These are phyloP conservation scores for Tetheella fluctuosa DNA, from an alignment of 2,888 invertebrate genomes.

Conservation along the genomic window DNA sequence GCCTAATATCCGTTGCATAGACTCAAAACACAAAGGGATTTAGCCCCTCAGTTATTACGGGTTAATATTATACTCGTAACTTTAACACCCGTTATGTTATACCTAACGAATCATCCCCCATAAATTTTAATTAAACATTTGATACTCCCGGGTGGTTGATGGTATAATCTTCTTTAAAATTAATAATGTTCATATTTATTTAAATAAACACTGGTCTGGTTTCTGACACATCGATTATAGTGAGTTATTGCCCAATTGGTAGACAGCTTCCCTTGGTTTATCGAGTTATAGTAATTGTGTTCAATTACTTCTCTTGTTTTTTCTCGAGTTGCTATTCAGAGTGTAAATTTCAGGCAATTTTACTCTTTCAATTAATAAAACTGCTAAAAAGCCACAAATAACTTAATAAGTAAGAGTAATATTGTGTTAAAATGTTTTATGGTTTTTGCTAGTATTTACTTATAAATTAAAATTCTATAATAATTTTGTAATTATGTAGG, in stretches of 20 bases:
- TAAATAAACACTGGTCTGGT: constrained; percentile 24
- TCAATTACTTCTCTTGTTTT: not conserved
- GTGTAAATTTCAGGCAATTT: not conserved
- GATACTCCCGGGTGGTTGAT: constrained; percentile 51
- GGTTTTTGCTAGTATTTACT: too few species aligned
- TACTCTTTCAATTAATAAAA: too few species aligned
- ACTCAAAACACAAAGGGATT: constrained; percentile 56
- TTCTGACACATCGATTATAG: constrained; percentile 25
- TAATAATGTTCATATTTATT: constrained; percentile 48
- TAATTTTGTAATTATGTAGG: too few species aligned
- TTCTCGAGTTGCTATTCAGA: not conserved
- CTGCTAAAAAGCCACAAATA: too few species aligned
- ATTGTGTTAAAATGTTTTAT: too few species aligned
- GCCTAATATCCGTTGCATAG: constrained; percentile 12
- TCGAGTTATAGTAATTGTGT: too few species aligned
- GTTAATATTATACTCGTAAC: constrained; percentile 55
- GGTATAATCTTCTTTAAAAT: constrained; percentile 48
- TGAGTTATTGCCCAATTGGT: constrained; percentile 19
- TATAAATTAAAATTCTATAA: too few species aligned
- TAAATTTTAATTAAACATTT: constrained; percentile 76
- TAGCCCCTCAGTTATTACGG: constrained; percentile 54
- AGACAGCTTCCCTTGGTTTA: not conserved
- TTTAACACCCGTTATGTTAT: constrained; percentile 50
- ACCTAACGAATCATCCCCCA: constrained; percentile 61
- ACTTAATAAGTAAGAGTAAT: too few species aligned